These are phyloP conservation scores for Diarsia dahlii DNA, from an alignment of 2,888 invertebrate species.

Conservation along the genomic window DNA sequence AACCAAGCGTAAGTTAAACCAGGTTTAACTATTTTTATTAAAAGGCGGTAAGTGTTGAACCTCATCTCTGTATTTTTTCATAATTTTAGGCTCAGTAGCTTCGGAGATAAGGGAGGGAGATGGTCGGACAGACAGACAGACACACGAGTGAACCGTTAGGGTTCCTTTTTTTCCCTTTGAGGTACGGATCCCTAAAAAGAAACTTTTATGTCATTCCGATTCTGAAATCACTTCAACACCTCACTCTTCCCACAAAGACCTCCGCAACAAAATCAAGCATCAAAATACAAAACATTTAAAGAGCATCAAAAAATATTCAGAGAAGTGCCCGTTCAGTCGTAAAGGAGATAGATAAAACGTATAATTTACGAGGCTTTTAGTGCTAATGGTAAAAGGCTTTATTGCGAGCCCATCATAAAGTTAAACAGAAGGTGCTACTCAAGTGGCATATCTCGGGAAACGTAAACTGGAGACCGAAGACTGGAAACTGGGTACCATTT, in stretches of 20 bases:
- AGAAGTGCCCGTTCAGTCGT: constrained; percentile 55
- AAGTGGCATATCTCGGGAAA: constrained; percentile 69
- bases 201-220: not conserved
- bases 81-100: too few relatives aligned
- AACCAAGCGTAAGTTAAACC: too few relatives aligned
- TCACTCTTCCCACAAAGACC: constrained; percentile 5
- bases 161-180: too few relatives aligned
- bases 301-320: constrained; percentile 69
- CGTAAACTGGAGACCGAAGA: constrained; percentile 51
- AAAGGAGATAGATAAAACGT: constrained; percentile 77
- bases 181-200: too few relatives aligned
- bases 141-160: too few relatives aligned
- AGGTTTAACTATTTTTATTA: too few relatives aligned
- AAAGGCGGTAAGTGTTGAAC: not conserved
- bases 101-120: too few relatives aligned
- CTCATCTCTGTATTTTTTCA: too few relatives aligned
- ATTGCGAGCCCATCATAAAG: constrained; percentile 78
- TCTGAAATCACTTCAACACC: constrained; percentile 6
- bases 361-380: constrained; percentile 83
- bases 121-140: too few relatives aligned
- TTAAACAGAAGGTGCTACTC: constrained; percentile 73
- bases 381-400: constrained; percentile 81
- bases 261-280: constrained; percentile 15
- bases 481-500: constrained; percentile 32
- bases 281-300: constrained; percentile 59